Conservation (phyloP, 2,113 vertebrate genomes). For the Prolemur simus region DNA sequence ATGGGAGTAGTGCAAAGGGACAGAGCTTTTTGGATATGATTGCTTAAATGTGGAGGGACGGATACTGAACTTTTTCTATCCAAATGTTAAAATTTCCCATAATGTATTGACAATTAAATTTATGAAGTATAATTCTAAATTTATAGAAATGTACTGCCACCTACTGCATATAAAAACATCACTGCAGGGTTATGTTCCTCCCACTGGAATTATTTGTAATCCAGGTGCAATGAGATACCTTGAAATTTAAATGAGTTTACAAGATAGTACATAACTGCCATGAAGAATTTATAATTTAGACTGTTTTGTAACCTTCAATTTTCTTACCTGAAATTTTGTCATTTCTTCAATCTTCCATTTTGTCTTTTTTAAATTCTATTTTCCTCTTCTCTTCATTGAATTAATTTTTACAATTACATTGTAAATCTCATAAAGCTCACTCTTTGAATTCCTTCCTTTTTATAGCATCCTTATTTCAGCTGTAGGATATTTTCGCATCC, state of each 20-base stretch:
- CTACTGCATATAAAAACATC: not conserved
- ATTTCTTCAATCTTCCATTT: slow-evolving; percentile 9
- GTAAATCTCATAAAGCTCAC: not conserved
- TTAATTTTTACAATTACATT: not conserved
- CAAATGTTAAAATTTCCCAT: not conserved
- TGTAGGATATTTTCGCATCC: not conserved
- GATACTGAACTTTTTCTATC: not conserved
- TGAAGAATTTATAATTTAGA: not conserved
- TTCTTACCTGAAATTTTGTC: not conserved
- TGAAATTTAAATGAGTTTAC: slow-evolving; percentile 27
- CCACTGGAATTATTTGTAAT: not conserved
- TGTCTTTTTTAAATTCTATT: not conserved
- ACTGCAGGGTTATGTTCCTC: not conserved
- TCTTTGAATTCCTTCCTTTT: not conserved
- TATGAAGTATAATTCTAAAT: not conserved
- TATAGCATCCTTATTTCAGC: not conserved
- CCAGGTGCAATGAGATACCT: not conserved
- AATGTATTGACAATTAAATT: not conserved
- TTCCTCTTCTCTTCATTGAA: not conserved
- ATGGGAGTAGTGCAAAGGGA: not conserved
- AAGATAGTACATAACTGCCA: not conserved
- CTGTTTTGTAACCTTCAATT: not conserved
- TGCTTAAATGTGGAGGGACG: not conserved
- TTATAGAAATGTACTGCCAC: slow-evolving; percentile 6
- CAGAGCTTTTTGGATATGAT: not conserved